Evolutionary conservation across 2,888 invertebrate species (phyloP).

Genomic region (Trachelus stipa): DNA sequence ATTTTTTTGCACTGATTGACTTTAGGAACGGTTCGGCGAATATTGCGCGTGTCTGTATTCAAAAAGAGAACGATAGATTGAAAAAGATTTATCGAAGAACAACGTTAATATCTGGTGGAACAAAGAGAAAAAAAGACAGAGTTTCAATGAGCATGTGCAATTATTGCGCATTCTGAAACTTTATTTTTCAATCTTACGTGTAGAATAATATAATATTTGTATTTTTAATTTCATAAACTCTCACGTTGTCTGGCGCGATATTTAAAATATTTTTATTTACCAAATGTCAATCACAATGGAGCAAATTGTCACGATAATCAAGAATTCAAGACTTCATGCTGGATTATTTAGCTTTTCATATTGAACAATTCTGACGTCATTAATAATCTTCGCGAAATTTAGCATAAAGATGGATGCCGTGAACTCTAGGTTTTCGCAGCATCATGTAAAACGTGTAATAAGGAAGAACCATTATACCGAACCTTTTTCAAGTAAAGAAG

Average conservation of each 20-base stretch:
- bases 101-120: not conserved
- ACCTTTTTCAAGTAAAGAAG: conserved; percentile 67
- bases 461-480: conserved; percentile 42
- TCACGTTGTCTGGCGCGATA: not conserved
- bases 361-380: not conserved
- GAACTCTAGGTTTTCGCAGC: not conserved
- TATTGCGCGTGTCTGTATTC: not conserved
- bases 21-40: not conserved
- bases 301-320: not conserved
- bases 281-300: not conserved
- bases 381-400: not conserved
- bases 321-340: not conserved
- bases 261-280: not conserved
- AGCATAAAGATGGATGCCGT: not conserved
- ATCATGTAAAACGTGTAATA: not conserved
- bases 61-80: not conserved
- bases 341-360: not conserved
- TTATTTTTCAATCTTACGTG: not conserved
- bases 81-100: not conserved
- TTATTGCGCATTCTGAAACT: not conserved
- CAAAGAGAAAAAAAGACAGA: not conserved
- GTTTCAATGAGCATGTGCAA: not conserved
- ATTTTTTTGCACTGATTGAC: not conserved
- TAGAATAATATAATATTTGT: not conserved
- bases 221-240: not conserved